Evolutionary conservation across 2,113 vertebrate genomes (phyloP).

Genomic region (Corythornis madagascariensis): DNA sequence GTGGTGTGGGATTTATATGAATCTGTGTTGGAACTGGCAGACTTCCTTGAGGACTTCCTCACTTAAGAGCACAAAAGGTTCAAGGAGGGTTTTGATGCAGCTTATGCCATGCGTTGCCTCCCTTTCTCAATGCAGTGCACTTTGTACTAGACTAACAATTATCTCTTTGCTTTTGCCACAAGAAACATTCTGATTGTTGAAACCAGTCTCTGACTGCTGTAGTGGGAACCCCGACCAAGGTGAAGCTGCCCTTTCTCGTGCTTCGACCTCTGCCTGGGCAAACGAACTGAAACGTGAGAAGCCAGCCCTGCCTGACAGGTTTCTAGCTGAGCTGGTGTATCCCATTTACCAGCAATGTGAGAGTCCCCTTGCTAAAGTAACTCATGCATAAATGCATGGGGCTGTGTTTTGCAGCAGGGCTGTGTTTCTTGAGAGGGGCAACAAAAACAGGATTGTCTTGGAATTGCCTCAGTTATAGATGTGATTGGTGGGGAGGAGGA

Average conservation of each 20-base stretch:
- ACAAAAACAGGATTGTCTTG: background rate
- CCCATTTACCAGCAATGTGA: background rate
- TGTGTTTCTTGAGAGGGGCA: background rate
- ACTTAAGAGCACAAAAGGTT: background rate
- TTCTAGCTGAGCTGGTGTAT: background rate
- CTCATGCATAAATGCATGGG: background rate
- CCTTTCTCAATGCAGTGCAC: fast-evolving
- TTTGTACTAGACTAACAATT: background rate
- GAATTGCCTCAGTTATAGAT: background rate
- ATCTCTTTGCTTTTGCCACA: background rate
- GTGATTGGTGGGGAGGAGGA: background rate
- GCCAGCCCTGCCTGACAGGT: background rate
- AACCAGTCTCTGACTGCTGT: fast-evolving
- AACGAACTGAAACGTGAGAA: background rate
- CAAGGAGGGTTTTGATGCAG: background rate
- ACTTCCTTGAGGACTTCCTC: background rate
- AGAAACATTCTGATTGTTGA: background rate
- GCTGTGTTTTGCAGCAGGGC: background rate
- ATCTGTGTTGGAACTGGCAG: background rate
- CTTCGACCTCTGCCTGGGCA: background rate
- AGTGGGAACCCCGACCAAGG: background rate
- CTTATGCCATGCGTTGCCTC: background rate
- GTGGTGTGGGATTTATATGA: background rate
- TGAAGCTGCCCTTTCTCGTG: background rate
- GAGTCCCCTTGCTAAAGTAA: background rate